Evolutionary conservation across 2,888 invertebrate genomes (phyloP), one percentile per base, ranked within the genome.

Genomic region (Allacma fusca): DNA sequence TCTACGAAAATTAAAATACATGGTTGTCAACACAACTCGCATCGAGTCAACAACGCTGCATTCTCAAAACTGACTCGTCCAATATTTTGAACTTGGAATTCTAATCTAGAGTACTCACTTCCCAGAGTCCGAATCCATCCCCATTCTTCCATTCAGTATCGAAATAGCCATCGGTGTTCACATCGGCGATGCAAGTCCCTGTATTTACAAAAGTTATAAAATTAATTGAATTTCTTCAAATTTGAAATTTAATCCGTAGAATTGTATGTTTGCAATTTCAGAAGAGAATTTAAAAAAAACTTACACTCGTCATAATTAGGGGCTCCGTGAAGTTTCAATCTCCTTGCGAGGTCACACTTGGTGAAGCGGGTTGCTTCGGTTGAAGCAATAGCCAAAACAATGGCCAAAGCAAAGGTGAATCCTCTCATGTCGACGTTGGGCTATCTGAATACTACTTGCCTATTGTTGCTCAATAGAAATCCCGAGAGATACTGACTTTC

Each of bases 301-400:
- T 75, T 75, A 75, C 76, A 76, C 26, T 71, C 71, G 23, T 57
- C 76, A 43, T 64, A 71, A 43, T 76, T 76, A 28, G 70, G 76
- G 23, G 76, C 71, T 24, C 76, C 76, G 29, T 76, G 76, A 7
- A 76, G 71, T 24, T 76, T 76, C 19, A 76, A 62, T 57, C 64
- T 70, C 26, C 28, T 76, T 26, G 76, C 76, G 4, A 76, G 21
- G 1, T 76, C 76, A 50, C 76, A 76, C 65, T 76, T 76, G 62
- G 71, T 64, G 13, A 76, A 43, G 16, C 29, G 24, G 71, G 24
- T 44, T 16, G 71, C 62, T 2, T 71, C 44, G 16, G 26, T 24
- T 1, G n/a, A 21, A 26, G 23, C 23, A 13, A 74, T 1, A 7
- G 64, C 16, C 7, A 69, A 23, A 24, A 70, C n/a, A 23, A 76